These are phyloP conservation scores for Polymixis flavicincta DNA, from an alignment of 2,888 invertebrate species.

Conservation along the genomic window DNA sequence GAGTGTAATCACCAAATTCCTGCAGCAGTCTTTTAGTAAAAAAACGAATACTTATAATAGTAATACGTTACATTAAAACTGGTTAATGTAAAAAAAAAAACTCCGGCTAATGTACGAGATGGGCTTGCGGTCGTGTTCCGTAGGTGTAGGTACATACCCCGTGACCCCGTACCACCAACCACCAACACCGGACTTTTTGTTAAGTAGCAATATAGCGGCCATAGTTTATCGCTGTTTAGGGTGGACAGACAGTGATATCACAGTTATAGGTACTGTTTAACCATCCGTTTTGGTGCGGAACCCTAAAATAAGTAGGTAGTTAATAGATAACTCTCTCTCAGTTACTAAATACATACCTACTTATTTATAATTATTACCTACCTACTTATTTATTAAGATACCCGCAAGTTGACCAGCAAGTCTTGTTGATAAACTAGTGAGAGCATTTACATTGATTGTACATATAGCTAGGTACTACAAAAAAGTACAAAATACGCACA, in stretches of 20 bases:
- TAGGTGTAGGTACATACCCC: not conserved
- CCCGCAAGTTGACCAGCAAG: not conserved
- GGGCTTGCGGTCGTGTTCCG: no score
- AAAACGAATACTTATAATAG: not conserved
- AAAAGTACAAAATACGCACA: not conserved
- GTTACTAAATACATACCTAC: no score
- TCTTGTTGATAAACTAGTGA: not conserved
- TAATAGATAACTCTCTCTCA: no score
- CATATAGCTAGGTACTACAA: not conserved
- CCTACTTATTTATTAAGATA: not conserved
- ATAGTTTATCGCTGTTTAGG: not conserved
- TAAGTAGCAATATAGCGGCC: not conserved
- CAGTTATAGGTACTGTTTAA: not conserved
- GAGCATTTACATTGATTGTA: not conserved
- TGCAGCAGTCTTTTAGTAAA: not conserved
- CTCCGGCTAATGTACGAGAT: no score
- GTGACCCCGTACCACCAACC: no score
- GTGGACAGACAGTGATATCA: not conserved
- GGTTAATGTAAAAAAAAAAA: not conserved
- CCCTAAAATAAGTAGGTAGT: not conserved
- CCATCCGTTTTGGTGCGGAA: not conserved
- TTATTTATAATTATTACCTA: no score
- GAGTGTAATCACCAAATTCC: not conserved
- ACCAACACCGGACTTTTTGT: not conserved
- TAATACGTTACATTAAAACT: not conserved